phyloP scores from a whole-genome alignment of 2,113 vertebrate genomes.

The Etheostoma cragini region DNA sequence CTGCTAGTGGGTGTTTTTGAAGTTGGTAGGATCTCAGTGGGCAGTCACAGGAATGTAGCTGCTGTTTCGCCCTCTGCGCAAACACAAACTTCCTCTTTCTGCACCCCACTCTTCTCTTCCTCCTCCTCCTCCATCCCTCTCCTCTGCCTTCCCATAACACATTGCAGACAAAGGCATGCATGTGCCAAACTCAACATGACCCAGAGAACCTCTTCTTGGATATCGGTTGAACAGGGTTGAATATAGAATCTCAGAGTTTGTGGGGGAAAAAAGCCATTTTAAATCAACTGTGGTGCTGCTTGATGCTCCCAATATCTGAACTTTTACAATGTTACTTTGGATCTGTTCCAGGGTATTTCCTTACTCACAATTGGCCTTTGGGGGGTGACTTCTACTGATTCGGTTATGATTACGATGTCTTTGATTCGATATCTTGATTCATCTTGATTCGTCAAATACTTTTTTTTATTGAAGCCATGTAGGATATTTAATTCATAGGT shows the following conservation, averaged over 20 bases:
- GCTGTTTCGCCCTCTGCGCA: constrained; percentile 58
- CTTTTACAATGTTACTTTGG: no score
- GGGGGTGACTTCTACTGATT: no score
- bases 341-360: no score
- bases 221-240: background rate
- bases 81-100: constrained; percentile 73
- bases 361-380: no score
- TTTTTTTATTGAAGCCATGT: no score
- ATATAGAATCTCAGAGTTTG: background rate
- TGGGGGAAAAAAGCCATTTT: background rate
- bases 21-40: constrained; percentile 24
- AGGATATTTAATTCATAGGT: no score
- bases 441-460: no score
- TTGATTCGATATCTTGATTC: no score
- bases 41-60: constrained; percentile 54
- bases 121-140: constrained; percentile 20
- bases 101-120: constrained; percentile 34
- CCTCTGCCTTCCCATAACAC: constrained; percentile 59
- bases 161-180: constrained; percentile 61
- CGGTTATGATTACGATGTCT: no score
- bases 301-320: background rate
- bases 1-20: constrained; percentile 42
- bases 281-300: background rate
- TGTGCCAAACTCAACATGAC: constrained; percentile 72
- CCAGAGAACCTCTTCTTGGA: constrained; percentile 17